A percentile compares a stretch with the other conserved stretches of the same genome.
Conservation (phyloP, 1,140 invertebrate species). For the Drosophila subpulchrella region DNA sequence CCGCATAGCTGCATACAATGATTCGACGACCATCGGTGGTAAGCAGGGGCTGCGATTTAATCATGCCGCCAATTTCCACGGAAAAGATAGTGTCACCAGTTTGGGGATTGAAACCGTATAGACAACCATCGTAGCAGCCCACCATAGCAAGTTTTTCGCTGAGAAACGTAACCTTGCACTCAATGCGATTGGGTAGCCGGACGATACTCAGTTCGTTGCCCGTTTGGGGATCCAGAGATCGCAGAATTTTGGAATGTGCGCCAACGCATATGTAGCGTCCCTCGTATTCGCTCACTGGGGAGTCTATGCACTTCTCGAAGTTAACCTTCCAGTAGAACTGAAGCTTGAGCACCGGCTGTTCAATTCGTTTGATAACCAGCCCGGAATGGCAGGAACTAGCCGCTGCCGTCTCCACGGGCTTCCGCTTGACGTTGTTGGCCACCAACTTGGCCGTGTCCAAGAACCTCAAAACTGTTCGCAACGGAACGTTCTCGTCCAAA, state of each 20-base stretch:
- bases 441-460: constrained; percentile 60
- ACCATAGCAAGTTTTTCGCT: constrained; percentile 62
- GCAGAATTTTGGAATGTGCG: constrained; percentile 71
- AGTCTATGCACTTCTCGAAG: constrained; percentile 86
- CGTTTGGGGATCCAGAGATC: constrained; percentile 47
- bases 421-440: constrained; percentile 56
- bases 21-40: constrained; percentile 44
- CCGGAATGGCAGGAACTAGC: constrained; percentile 1
- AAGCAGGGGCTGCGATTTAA: constrained; percentile 85
- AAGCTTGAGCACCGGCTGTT: constrained; percentile 42
- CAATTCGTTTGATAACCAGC: constrained; percentile 54
- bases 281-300: constrained; percentile 83
- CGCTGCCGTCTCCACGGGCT: constrained; percentile 32
- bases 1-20: constrained; percentile 76
- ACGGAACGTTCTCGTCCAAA: constrained; percentile 48
- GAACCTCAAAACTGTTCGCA: constrained; percentile 45
- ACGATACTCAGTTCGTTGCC: constrained; percentile 78
- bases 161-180: constrained; percentile 85
- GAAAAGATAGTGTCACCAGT: constrained; percentile 85
- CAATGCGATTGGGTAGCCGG: constrained; percentile 85
- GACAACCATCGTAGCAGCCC: constrained; percentile 86
- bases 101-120: constrained; percentile 85
- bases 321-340: constrained; percentile 84
- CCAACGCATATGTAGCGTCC: constrained; percentile 65
- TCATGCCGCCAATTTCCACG: constrained; percentile 85